Evolutionary conservation across 2,888 invertebrate species (phyloP), one percentile per base, ranked within the genome.

Genomic region (Euzetes globulus): DNA sequence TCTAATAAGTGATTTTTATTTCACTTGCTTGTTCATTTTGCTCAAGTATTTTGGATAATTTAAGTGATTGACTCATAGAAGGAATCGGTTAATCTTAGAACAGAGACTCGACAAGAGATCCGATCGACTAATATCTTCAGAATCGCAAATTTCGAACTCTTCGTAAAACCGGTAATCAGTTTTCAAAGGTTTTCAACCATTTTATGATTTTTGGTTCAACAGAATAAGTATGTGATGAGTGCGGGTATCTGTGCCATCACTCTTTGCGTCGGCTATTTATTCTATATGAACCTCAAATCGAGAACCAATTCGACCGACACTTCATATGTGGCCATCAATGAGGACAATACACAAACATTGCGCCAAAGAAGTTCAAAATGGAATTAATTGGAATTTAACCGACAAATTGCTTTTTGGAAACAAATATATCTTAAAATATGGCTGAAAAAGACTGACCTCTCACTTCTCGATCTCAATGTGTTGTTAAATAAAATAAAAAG

Each of bases 191-290:
- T 50, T 65, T 37, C 72, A 75, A 72, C 80, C 7, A 19, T 0
- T n/a, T n/a, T n/a, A n/a, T n/a, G n/a, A n/a, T n/a, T n/a, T n/a
- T n/a, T n/a, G n/a, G n/a, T n/a, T n/a, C 33, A 33, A 33, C 85
- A 93, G 94, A 94, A 94, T 84, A 88, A 89, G 79, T 86, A 89
- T 3, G 87, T 93, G 77, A 94, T 94, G 94, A 88, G 87, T 45
- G 80, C 92, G 77, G 94, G 94, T 65, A 81, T 89, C n/a, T 83
- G 88, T 70, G 89, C 90, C 72, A 88, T 94, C 80, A 85, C 88
- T 17, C 84, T 89, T 19, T 90, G 91, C 78, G 83, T 89, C 74
- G 90, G 89, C 15, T 94, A 94, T 81, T 88, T 95, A 76, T 86
- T 89, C 4, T 94, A 94, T 80, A 92, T 94, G 91, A 76, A 74